These are phyloP conservation scores for Opisthocomus hoazin DNA, from an alignment of 2,113 vertebrate genomes.

Conservation along the genomic window DNA sequence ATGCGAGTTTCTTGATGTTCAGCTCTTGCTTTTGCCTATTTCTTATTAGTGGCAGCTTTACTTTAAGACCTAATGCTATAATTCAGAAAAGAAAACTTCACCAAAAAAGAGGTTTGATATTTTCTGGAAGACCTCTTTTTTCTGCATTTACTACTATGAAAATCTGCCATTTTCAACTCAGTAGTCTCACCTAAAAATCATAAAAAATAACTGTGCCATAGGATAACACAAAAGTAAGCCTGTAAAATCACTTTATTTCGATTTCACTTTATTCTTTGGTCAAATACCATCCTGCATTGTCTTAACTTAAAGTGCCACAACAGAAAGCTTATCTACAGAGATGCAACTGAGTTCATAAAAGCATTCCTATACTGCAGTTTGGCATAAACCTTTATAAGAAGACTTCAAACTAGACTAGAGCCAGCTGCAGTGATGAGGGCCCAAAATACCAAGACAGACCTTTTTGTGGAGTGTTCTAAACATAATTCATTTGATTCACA, in stretches of 20 bases:
- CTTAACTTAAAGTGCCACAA: slow-evolving; percentile 76
- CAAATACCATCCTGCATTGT: slow-evolving; percentile 73
- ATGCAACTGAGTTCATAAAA: slow-evolving; percentile 78
- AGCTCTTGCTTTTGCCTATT: not conserved
- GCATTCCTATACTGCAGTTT: slow-evolving; percentile 73
- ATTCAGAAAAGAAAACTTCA: not conserved
- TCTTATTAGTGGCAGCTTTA: not conserved
- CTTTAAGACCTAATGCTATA: not conserved
- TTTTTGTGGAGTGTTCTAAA: not conserved
- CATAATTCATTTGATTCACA: not conserved
- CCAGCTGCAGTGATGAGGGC: not conserved
- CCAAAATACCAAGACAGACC: not conserved
- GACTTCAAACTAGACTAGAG: slow-evolving; percentile 70
- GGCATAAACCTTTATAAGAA: slow-evolving; percentile 78
- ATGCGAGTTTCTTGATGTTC: not conserved
- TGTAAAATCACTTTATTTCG: not conserved
- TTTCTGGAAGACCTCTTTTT: slow-evolving; percentile 77
- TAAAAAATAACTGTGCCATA: not conserved
- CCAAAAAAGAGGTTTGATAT: slow-evolving; percentile 74
- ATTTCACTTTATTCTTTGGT: slow-evolving; percentile 74
- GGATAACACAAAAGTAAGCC: not conserved
- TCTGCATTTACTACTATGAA: slow-evolving; percentile 79
- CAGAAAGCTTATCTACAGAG: slow-evolving; percentile 75
- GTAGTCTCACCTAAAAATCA: slow-evolving; percentile 69
- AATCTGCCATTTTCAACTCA: slow-evolving; percentile 73